Evolutionary conservation across 2,888 invertebrate species (phyloP).

Genomic region (Subacronicta megacephala): DNA sequence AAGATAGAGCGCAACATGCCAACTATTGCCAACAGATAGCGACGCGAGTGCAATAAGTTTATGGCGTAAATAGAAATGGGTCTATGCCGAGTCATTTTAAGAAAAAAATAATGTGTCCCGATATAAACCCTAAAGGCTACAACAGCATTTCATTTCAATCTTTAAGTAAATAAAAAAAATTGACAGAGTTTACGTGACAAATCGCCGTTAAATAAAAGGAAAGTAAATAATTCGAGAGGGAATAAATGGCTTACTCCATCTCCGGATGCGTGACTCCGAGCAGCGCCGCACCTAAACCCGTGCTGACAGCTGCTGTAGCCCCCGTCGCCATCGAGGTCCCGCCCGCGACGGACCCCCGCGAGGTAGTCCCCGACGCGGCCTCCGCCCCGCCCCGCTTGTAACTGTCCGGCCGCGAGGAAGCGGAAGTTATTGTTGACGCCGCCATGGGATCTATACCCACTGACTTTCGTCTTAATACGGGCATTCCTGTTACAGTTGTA

Average conservation of each 20-base stretch:
- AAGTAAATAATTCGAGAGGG: neutral
- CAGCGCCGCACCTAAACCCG: neutral
- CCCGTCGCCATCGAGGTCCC: neutral
- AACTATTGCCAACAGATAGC: too few relatives aligned
- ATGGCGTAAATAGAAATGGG: too few relatives aligned
- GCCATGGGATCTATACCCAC: conserved; percentile 1
- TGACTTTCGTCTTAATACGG: conserved; percentile 1
- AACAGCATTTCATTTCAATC: too few relatives aligned
- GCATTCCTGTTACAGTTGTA: neutral
- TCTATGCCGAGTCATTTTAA: too few relatives aligned
- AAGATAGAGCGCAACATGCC: too few relatives aligned
- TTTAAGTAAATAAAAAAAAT: too few relatives aligned
- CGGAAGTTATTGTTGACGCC: neutral
- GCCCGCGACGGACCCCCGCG: neutral
- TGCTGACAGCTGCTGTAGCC: neutral
- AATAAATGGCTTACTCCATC: conserved; percentile 18
- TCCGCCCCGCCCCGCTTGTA: neutral
- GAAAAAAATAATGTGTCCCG: too few relatives aligned
- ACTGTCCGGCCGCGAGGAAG: neutral
- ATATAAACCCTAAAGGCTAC: too few relatives aligned
- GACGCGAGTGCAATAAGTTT: too few relatives aligned
- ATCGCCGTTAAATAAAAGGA: too few relatives aligned
- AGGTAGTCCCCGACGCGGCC: neutral
- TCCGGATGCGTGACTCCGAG: conserved; percentile 1
- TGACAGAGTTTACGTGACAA: too few relatives aligned